A percentile compares a stretch with the other conserved stretches of the same genome.
Evolutionary conservation across 1,140 invertebrate species (phyloP).

Genomic region (Diorhabda carinulata): DNA sequence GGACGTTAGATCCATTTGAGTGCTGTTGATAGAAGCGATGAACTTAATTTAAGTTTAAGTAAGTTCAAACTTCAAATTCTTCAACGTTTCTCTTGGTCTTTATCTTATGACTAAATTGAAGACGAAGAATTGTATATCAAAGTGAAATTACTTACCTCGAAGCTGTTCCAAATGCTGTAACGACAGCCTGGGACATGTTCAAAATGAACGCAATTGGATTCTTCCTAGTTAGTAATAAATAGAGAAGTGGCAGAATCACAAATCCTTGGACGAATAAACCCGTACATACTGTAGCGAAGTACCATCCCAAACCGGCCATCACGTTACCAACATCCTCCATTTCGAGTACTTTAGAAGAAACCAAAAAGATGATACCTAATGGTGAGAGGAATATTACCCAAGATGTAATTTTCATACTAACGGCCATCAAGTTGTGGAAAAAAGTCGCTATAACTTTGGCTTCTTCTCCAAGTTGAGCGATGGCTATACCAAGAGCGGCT

Average conservation of each 20-base stretch:
- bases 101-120: no score
- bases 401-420: constrained; percentile 71
- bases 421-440: constrained; percentile 60
- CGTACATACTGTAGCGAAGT: constrained; percentile 73
- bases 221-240: constrained; percentile 61
- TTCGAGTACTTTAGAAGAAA: constrained; percentile 73
- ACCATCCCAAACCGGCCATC: constrained; percentile 74
- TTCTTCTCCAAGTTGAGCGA: constrained; percentile 59
- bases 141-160: constrained; percentile 50
- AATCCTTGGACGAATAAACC: constrained; percentile 79
- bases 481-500: constrained; percentile 61
- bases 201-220: constrained; percentile 65
- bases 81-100: no score
- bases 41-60: no score
- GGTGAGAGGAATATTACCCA: constrained; percentile 78
- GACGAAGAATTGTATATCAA: background rate
- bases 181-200: constrained; percentile 70
- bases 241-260: constrained; percentile 66
- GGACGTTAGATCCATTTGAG: no score
- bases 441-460: constrained; percentile 62
- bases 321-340: constrained; percentile 72
- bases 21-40: no score
- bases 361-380: constrained; percentile 76
- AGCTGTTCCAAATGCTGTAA: constrained; percentile 75
- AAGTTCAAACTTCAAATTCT: no score